Evolutionary conservation across 1,140 invertebrate species (phyloP), one percentile per base, ranked within the genome.

Genomic region (Habropoda laboriosa): DNA sequence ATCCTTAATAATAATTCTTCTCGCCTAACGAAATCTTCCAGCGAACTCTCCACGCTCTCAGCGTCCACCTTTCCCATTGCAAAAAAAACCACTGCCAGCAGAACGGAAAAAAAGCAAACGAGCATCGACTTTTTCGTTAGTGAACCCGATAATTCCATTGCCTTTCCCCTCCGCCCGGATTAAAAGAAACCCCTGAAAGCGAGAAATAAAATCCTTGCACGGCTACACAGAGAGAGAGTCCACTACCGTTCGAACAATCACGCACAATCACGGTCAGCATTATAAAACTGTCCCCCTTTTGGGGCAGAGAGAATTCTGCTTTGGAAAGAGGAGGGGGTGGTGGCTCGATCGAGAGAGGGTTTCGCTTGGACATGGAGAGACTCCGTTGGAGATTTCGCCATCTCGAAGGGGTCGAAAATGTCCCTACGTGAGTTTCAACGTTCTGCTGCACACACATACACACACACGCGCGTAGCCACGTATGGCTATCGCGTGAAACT

Each of bases 231-330:
- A 18, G 38, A 70, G 55, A 68, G 78, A n/a, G n/a, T n/a, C 66
- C 55, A 53, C 45, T 8, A 27, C 30, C 27, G 66, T 77, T 82
- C 83, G 79, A 79, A 86, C 90, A 91, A 92, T 92, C 90, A 90
- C 88, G 86, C 81, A 86, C 88, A 91, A 92, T 91, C 90, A 90
- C 90, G 81, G 77, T 77, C 72, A 79, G 86, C 87, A 92, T 92
- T 91, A 90, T 90, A 90, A 90, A 91, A 92, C 90, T 91, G 83
- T 86, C 88, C 90, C 85, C 85, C 51, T n/a, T n/a, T n/a, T 10
- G 70, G 64, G 90, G 87, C n/a, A n/a, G n/a, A n/a, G n/a, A n/a
- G 89, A 89, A 67, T 86, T 68, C 79, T 82, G 47, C 73, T 58
- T 30, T 63, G 27, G 42, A 24, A 60, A 38, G 24, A 32, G 35